Evolutionary conservation across 2,797 vertebrate species (phyloP).

Genomic region (Ctenopoma kingsleyae): DNA sequence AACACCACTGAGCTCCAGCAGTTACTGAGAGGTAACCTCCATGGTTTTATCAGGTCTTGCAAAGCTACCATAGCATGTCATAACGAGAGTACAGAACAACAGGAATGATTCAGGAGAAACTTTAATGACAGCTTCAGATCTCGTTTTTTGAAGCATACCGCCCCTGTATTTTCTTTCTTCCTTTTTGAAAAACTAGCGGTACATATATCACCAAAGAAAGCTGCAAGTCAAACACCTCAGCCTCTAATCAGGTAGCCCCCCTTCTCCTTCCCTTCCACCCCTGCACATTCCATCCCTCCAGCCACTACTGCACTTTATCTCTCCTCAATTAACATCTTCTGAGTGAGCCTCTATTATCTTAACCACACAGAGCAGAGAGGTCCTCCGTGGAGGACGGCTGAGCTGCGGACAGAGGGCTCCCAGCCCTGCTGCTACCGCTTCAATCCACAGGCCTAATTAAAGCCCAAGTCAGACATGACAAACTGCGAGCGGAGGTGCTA

Average conservation of each 20-base stretch:
- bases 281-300: constrained; percentile 67
- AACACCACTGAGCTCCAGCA: constrained; percentile 25
- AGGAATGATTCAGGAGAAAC: constrained; percentile 45
- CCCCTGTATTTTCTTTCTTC: constrained; percentile 10
- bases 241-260: constrained; percentile 75
- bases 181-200: constrained; percentile 34
- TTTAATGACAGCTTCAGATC: constrained; percentile 49
- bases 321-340: constrained; percentile 83
- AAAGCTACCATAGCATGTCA: constrained; percentile 11
- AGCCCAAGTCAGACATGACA: constrained; percentile 76
- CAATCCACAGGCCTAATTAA: constrained; percentile 76
- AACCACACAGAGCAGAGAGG: constrained; percentile 76
- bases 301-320: constrained; percentile 80
- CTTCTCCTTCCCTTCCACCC: constrained; percentile 48
- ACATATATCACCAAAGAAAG: constrained; percentile 55
- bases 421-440: constrained; percentile 58
- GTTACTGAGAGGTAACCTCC: constrained; percentile 39
- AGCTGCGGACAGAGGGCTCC: constrained; percentile 71
- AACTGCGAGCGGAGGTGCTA: constrained; percentile 68
- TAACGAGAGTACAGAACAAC: constrained; percentile 18
- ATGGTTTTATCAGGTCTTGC: constrained; percentile 45
- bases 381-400: constrained; percentile 72
- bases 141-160: constrained; percentile 37
- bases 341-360: constrained; percentile 79
- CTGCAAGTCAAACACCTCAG: constrained; percentile 74